Conservation (phyloP, 92 coral and sea anemone species). For the Bergia sp. region DNA sequence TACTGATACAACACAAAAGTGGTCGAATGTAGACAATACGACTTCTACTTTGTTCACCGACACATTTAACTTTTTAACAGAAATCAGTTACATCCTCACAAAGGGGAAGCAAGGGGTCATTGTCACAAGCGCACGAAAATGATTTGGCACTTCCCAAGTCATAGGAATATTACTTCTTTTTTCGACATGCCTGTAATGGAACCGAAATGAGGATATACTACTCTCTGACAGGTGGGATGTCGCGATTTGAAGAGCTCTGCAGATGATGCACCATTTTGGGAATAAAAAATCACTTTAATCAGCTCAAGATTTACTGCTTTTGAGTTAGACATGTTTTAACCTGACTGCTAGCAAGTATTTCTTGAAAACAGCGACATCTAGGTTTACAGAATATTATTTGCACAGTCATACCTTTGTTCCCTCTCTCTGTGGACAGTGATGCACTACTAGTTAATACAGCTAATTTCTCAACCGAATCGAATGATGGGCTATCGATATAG, state of each 20-base stretch:
- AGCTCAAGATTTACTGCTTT: background rate
- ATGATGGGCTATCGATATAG: background rate
- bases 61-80: background rate
- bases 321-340: background rate
- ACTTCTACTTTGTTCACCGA: background rate
- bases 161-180: background rate
- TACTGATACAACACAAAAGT: slow-evolving; percentile 11
- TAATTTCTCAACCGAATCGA: slow-evolving; percentile 5
- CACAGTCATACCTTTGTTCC: background rate
- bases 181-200: background rate
- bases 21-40: slow-evolving; percentile 24
- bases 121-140: no score
- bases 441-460: background rate
- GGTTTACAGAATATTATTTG: background rate
- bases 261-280: background rate
- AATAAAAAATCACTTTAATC: background rate
- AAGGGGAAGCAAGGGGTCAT: background rate
- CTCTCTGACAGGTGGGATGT: background rate
- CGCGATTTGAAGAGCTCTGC: background rate
- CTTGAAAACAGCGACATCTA: background rate
- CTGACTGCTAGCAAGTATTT: background rate
- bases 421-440: background rate
- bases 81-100: background rate
- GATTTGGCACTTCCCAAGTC: background rate
- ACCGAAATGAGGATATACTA: background rate